phyloP scores from a whole-genome alignment of 2,888 invertebrate species.

The Rhagonycha fulva region DNA sequence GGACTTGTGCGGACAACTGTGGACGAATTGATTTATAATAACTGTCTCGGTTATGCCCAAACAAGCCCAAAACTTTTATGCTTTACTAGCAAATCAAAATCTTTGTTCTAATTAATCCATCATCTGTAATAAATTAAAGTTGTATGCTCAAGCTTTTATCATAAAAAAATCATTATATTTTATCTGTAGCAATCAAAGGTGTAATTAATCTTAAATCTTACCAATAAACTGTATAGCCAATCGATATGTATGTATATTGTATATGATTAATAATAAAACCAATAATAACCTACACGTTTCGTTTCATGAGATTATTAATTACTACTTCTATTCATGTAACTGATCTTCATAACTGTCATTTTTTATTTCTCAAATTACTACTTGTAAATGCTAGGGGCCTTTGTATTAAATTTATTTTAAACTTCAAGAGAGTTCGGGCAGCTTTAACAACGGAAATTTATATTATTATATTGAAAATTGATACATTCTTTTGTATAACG shows the following conservation, averaged over 20 bases:
- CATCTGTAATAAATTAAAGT: not conserved
- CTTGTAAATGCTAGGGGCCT: conserved; percentile 10
- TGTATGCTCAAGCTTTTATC: not conserved
- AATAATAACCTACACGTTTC: conserved; percentile 19
- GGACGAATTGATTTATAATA: not conserved
- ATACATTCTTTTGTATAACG: not conserved
- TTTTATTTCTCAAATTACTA: conserved; percentile 13
- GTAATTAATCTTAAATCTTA: conserved; percentile 34
- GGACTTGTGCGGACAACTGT: not conserved
- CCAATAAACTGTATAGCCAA: conserved; percentile 34
- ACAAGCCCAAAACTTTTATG: not conserved
- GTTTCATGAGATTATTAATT: conserved; percentile 13
- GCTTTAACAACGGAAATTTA: conserved; percentile 8
- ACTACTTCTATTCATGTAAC: conserved; percentile 16
- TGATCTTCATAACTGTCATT: conserved; percentile 18
- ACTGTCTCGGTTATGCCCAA: not conserved
- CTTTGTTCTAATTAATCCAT: not conserved
- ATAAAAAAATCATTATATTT: not conserved
- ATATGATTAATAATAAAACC: conserved; percentile 9
- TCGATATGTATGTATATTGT: conserved; percentile 7
- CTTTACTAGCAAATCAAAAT: not conserved
- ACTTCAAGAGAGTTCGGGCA: not conserved
- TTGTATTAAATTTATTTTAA: not conserved
- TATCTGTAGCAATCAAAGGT: conserved; percentile 25
- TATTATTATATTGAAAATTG: not conserved